A percentile compares a stretch with the other conserved stretches of the same genome.
Evolutionary conservation across 2,888 invertebrate species (phyloP).

Genomic region (Eudiplozoon nipponicum): DNA sequence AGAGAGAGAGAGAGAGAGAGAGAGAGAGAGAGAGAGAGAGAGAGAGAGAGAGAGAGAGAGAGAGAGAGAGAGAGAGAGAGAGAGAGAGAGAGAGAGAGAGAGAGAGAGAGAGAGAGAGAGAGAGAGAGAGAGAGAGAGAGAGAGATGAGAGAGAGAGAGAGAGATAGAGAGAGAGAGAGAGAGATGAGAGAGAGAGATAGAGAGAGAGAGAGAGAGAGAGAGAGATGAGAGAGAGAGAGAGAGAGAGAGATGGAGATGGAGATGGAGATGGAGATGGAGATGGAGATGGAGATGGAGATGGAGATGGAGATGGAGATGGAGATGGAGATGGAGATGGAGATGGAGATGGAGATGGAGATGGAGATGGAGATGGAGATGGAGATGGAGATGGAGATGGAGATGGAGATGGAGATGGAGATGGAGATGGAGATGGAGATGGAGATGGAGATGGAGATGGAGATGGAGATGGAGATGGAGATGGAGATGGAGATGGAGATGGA

Average conservation of each 20-base stretch:
- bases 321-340: constrained; percentile 12
- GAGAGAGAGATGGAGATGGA: neutral
- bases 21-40: neutral
- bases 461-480: neutral
- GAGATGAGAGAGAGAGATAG: constrained; percentile 9
- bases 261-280: neutral
- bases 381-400: constrained; percentile 11
- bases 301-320: neutral
- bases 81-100: constrained; percentile 4
- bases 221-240: constrained; percentile 5
- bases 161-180: constrained; percentile 5
- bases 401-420: constrained; percentile 13
- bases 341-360: constrained; percentile 15
- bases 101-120: constrained; percentile 3
- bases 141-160: constrained; percentile 4
- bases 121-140: constrained; percentile 1
- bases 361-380: constrained; percentile 11
- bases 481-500: constrained; percentile 3
- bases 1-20: constrained; percentile 4
- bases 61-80: constrained; percentile 4
- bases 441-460: constrained; percentile 8
- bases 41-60: neutral
- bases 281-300: neutral
- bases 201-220: constrained; percentile 9
- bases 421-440: constrained; percentile 8